Conservation (phyloP, 30 jellyfish, hydroid and myxozoan species). For the Chrysaora quinquecirrha region DNA sequence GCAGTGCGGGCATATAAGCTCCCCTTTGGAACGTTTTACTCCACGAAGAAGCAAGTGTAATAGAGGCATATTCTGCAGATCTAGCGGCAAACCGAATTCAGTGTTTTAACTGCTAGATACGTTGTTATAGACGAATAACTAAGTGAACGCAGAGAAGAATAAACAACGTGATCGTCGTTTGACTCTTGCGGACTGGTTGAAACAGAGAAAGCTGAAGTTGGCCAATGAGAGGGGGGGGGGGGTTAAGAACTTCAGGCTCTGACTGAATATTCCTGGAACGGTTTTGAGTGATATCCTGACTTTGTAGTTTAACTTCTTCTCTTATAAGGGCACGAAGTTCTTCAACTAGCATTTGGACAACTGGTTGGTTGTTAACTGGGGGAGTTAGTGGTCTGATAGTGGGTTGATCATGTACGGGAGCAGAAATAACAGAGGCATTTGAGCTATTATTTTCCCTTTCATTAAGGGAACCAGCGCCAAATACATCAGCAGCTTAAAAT, state of each 20-base stretch:
- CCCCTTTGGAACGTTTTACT: conserved; percentile 9
- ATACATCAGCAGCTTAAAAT: neutral
- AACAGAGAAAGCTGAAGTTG: neutral
- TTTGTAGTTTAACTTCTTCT: neutral
- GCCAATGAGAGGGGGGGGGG: conserved; percentile 1
- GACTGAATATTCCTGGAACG: neutral
- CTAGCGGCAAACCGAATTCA: neutral
- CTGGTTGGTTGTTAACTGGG: neutral
- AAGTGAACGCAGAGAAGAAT: no score
- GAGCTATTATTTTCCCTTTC: neutral
- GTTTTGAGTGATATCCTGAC: neutral
- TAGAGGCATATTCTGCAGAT: neutral
- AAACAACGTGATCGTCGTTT: no score
- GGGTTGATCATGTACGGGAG: neutral
- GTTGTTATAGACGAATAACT: neutral
- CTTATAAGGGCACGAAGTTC: neutral
- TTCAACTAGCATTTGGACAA: neutral
- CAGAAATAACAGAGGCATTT: no score
- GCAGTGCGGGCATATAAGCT: neutral
- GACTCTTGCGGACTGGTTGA: no score
- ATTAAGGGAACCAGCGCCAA: neutral
- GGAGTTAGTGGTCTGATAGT: neutral
- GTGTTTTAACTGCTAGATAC: neutral
- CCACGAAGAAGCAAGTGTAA: conserved; percentile 2
- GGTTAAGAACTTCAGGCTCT: neutral